These are phyloP conservation scores for Cataglyphis rosenhaueri DNA, from an alignment of 2,888 invertebrate genomes.

Conservation along the genomic window DNA sequence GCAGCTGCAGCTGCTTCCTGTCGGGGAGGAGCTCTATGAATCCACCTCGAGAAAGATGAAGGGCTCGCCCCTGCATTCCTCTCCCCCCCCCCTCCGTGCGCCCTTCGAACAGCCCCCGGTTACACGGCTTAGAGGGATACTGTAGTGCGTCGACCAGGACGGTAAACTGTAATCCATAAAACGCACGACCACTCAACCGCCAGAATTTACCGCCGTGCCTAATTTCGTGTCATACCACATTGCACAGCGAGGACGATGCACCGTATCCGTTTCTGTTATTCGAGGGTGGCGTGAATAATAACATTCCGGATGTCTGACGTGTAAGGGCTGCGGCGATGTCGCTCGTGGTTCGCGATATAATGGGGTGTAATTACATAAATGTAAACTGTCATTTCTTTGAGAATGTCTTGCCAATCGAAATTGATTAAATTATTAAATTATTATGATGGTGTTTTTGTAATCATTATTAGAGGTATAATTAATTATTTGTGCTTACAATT, in stretches of 20 bases:
- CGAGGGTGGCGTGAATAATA: conserved; percentile 59
- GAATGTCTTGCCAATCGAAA: neutral
- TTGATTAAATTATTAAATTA: conserved; percentile 49
- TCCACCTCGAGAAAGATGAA: conserved; percentile 21
- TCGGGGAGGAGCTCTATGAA: conserved; percentile 66
- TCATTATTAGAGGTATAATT: conserved; percentile 19
- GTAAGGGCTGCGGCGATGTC: conserved; percentile 28
- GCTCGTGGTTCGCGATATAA: conserved; percentile 23
- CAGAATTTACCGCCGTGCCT: conserved; percentile 68
- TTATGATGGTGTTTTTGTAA: conserved; percentile 25
- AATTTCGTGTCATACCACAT: conserved; percentile 68
- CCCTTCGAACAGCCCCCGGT: conserved; percentile 40
- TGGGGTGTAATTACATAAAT: conserved; percentile 43
- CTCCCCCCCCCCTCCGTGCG: neutral
- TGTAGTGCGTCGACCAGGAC: conserved; percentile 53
- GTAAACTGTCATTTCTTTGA: neutral
- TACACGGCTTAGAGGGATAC: conserved; percentile 62
- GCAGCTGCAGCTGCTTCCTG: conserved; percentile 81
- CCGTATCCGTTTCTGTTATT: conserved; percentile 38
- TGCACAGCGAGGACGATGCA: conserved; percentile 11
- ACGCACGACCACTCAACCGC: conserved; percentile 53
- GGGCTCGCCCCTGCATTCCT: conserved; percentile 47
- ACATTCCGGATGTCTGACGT: conserved; percentile 48
- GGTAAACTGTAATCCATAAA: conserved; percentile 67
- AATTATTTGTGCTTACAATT: conserved; percentile 24